These are phyloP conservation scores for Tyrannus savana DNA, from an alignment of 2,113 vertebrate genomes.

Conservation along the genomic window DNA sequence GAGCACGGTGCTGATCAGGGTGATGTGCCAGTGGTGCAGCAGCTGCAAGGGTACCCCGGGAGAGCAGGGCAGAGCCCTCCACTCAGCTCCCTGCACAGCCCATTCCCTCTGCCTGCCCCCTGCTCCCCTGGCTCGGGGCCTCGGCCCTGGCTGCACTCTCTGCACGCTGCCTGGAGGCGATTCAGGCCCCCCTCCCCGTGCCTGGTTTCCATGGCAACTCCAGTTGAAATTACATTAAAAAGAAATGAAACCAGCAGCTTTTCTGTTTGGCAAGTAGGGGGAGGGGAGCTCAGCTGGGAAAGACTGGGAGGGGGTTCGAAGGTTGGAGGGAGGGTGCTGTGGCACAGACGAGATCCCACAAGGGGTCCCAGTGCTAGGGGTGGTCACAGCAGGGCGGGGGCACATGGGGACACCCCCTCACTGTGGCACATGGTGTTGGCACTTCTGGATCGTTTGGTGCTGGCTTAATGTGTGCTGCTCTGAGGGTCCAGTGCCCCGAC, in stretches of 20 bases:
- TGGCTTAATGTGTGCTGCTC: not conserved
- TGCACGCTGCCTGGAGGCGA: not conserved
- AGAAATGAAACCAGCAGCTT: conserved; percentile 59
- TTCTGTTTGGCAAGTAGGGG: conserved; percentile 32
- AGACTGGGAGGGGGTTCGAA: not conserved
- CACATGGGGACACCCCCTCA: accelerated
- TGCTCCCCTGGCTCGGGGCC: not conserved
- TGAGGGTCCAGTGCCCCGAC: not conserved
- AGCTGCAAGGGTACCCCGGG: not conserved
- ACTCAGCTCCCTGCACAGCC: not conserved
- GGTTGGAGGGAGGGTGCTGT: not conserved
- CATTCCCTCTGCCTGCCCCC: not conserved
- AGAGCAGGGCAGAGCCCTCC: not conserved
- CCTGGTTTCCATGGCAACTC: conserved; percentile 59
- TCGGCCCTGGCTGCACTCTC: not conserved
- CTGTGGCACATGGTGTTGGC: not conserved
- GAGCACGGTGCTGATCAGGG: not conserved
- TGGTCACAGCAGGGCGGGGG: not conserved
- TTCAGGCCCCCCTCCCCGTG: not conserved
- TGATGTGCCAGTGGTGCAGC: not conserved
- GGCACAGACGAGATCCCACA: not conserved
- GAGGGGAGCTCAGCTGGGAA: not conserved
- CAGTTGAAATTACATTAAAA: conserved; percentile 63
- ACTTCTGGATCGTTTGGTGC: not conserved
- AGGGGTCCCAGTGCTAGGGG: not conserved